Percentiles rank a stretch among this genome's conserved stretches.
These are phyloP conservation scores for Zoanthus sansibaricus DNA, from an alignment of 92 coral and sea anemone genomes.

Conservation along the genomic window DNA sequence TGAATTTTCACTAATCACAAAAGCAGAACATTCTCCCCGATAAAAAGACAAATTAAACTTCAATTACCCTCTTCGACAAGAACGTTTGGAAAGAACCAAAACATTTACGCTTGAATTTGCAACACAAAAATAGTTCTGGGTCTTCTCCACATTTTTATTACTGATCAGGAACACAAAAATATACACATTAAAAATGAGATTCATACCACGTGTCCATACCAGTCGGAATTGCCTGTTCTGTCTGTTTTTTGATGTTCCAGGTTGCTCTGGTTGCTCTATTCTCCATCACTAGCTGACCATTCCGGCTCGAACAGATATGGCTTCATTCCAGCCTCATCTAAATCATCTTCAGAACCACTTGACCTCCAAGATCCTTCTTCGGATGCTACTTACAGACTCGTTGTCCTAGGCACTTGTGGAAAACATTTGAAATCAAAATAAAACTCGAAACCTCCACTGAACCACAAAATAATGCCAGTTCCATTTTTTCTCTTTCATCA, in stretches of 20 bases:
- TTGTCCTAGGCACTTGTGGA: neutral
- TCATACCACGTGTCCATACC: neutral
- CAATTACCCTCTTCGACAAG: neutral
- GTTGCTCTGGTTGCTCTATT: slow-evolving; percentile 1
- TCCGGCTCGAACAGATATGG: neutral
- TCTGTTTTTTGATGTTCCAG: slow-evolving; percentile 20
- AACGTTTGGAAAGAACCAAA: neutral
- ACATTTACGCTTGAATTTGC: slow-evolving; percentile 1
- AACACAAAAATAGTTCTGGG: neutral
- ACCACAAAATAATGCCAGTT: too few relatives aligned
- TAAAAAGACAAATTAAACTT: neutral
- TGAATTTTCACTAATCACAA: neutral
- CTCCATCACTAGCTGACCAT: slow-evolving; percentile 10
- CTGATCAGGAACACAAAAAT: slow-evolving; percentile 14
- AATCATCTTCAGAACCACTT: too few relatives aligned
- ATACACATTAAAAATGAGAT: slow-evolving; percentile 7
- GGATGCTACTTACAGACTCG: neutral
- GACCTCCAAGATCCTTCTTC: too few relatives aligned
- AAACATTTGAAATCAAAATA: too few relatives aligned
- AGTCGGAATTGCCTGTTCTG: slow-evolving; percentile 29
- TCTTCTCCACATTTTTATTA: slow-evolving; percentile 22
- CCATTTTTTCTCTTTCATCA: too few relatives aligned
- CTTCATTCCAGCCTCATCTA: too few relatives aligned
- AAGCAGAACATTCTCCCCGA: neutral
- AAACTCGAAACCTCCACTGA: too few relatives aligned